Evolutionary conservation across 92 coral and sea anemone genomes (phyloP), one percentile per base, ranked within the genome.

Genomic region (Porites evermanni): DNA sequence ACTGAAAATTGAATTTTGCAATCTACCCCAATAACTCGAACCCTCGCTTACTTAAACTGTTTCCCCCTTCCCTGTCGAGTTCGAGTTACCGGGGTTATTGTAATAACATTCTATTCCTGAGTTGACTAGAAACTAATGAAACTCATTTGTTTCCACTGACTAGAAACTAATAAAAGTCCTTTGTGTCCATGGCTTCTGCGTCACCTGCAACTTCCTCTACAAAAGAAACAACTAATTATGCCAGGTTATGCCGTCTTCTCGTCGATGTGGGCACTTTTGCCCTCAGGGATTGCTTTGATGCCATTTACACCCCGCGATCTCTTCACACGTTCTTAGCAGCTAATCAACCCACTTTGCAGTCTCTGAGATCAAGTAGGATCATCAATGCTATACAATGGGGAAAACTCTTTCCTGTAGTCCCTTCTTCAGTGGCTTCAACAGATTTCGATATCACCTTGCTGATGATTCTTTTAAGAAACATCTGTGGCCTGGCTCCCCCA

Each of bases 401-500:
- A 29, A 29, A 29, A 2, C 32, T 29, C 3, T 29, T 29, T 29
- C 32, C 32, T 29, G 32, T 0, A 29, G 32, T 29, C 32, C 32
- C 32, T 29, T 2, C 32, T 2, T 29, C 32, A 29, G 32, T 29
- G 3, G 3, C 32, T 29, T 29, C 32, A 29, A 29, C 3, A 10
- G 59, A 18, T 72, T 72, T 72, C 47, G 77, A 72, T 12, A 72
- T 72, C 58, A 72, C 77, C 0, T 14, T 72, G 5, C 24, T 72
- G 2, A 72, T 52, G 58, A 14, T 72, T 4, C 14, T 72, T 1
- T 18, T 72, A 2, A 44, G 77, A 10, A 72, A 72, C 77, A 12
- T 72, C 0, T 72, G 77, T 72, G 77, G 77, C 24, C 26, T 72
- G 18, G 14, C 77, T 67, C 0, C 44, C 12, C 85, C 90, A 21